Evolutionary conservation across 2,113 vertebrate species (phyloP), one percentile per base, ranked within the genome.

Genomic region (Gymnobelideus leadbeateri): DNA sequence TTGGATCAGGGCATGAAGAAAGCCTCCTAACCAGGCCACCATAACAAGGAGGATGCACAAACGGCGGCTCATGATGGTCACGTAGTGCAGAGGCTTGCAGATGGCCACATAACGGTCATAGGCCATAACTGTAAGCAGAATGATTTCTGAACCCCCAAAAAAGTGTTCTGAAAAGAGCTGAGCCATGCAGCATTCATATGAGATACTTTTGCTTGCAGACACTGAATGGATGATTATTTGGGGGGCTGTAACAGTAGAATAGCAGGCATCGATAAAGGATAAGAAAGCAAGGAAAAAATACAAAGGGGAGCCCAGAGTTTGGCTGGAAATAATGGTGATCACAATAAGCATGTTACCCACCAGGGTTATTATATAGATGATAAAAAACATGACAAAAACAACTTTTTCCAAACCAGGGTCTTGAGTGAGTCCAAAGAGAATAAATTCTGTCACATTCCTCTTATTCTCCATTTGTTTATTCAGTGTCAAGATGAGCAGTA

Each of bases 81-180:
- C 94, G 68, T 98, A 98, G 84, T 96, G 94, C 11, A 97, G 93
- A 21, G 96, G 96, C 89, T 96, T 96, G 47, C 96, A 97, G 94
- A 97, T 94, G 89, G 96, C 96, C 91, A 97, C 21, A 0, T 97
- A 96, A 49, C 89, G 47, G 8, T 97, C 97, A 57, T 94, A 96
- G 52, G 97, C 96, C 95, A 96, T 97, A 10, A 95, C 93, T 0
- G 89, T 95, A 23, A 97, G 97, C 53, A 97, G 51, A 0, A 97
- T 77, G 89, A 94, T 94, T 91, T 96, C 96, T 46, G 89, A 77
- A 0, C 95, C 93, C 94, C 95, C 96, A 25, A 96, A 91, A 46
- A 96, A 95, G 77, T 95, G 96, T 24, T 89, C 53, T 77, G 84
- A 68, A 90, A 96, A 97, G 52, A 97, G 93, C 61, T 97, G 97